Evolutionary conservation across 2,888 invertebrate species (phyloP).

Genomic region (Sphinx pinastri): DNA sequence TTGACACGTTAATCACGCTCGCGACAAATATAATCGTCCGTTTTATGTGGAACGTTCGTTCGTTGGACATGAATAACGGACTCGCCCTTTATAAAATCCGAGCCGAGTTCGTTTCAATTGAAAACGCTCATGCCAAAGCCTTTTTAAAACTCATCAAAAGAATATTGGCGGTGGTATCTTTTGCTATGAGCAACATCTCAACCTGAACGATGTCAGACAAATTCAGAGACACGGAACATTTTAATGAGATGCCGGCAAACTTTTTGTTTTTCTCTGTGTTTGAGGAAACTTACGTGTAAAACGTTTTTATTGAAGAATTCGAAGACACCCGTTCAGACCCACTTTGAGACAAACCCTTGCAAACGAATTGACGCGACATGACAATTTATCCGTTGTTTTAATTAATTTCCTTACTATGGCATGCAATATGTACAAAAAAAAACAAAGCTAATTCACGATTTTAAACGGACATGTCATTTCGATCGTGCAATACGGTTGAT

Average conservation of each 20-base stretch:
- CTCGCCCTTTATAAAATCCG: conserved; percentile 19
- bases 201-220: conserved; percentile 64
- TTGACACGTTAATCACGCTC: background rate
- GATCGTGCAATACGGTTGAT: conserved; percentile 1
- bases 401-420: background rate
- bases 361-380: background rate
- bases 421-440: background rate
- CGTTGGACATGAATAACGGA: conserved; percentile 7
- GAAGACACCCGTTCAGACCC: background rate
- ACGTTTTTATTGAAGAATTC: conserved; percentile 37
- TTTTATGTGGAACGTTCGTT: conserved; percentile 21
- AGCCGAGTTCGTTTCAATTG: conserved; percentile 28
- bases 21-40: conserved; percentile 26
- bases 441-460: background rate
- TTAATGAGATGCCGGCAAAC: conserved; percentile 77
- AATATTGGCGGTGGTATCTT: conserved; percentile 48
- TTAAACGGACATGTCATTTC: background rate
- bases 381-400: background rate
- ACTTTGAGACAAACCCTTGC: background rate
- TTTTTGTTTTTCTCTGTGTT: conserved; percentile 29
- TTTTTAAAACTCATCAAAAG: conserved; percentile 40
- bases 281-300: conserved; percentile 44
- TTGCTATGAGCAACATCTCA: conserved; percentile 55
- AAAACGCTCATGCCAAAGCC: conserved; percentile 35
- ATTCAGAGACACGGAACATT: conserved; percentile 81